Conservation (phyloP, 2,113 vertebrate species). For the Suncus etruscus region DNA sequence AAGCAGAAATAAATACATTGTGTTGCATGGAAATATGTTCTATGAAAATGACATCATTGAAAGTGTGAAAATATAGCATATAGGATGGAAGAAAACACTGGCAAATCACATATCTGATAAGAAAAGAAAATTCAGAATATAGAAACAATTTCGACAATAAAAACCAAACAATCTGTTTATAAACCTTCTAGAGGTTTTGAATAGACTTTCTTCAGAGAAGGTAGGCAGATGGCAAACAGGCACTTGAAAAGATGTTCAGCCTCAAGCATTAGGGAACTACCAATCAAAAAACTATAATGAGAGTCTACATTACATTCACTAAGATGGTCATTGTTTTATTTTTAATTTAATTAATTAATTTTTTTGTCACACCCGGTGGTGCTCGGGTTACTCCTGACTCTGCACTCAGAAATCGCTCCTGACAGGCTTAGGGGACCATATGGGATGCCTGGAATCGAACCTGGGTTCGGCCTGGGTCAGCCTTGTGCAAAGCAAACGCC, state of each 20-base stretch:
- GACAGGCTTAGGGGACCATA: too few species aligned
- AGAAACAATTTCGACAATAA: conserved; percentile 3
- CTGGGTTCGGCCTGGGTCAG: too few species aligned
- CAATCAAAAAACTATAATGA: neutral
- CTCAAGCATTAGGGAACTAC: neutral
- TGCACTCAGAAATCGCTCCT: too few species aligned
- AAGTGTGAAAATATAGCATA: neutral
- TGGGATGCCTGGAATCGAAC: too few species aligned
- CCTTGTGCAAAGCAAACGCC: too few species aligned
- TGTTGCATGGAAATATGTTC: neutral
- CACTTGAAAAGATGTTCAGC: conserved; percentile 28
- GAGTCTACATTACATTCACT: neutral
- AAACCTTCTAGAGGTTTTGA: conserved; percentile 23
- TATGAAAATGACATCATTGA: neutral
- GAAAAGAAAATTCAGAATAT: conserved; percentile 25
- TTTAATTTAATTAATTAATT: too few species aligned
- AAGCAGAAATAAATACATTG: conserved; percentile 6
- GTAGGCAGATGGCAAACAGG: conserved; percentile 44
- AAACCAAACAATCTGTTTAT: neutral
- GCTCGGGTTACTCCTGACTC: too few species aligned
- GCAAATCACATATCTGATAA: conserved; percentile 31
- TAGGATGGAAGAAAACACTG: conserved; percentile 40
- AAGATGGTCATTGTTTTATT: too few species aligned
- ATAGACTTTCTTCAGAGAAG: conserved; percentile 35
- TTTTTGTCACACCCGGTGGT: too few species aligned